Evolutionary conservation across 1,140 invertebrate genomes (phyloP).

Genomic region (Drosophila nannoptera): DNA sequence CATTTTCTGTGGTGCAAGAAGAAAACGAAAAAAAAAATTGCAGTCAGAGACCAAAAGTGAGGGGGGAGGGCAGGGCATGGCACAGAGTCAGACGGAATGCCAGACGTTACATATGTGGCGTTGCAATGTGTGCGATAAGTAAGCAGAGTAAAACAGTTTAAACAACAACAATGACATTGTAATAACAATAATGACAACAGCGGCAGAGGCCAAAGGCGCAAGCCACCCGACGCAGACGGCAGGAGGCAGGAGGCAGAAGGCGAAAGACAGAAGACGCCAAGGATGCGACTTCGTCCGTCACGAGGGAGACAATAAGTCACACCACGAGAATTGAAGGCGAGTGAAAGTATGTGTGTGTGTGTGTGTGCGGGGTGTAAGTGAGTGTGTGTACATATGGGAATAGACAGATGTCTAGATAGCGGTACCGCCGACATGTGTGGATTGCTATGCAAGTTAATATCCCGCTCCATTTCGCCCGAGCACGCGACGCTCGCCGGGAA

Average conservation of each 20-base stretch:
- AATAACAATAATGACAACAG: constrained; percentile 65
- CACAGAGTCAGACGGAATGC: constrained; percentile 19
- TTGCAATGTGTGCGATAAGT: constrained; percentile 53
- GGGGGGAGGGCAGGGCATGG: constrained; percentile 10
- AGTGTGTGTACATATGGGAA: constrained; percentile 15
- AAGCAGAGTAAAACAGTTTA: constrained; percentile 34
- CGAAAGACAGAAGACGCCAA: constrained; percentile 20
- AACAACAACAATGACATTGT: constrained; percentile 45
- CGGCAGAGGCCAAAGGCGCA: constrained; percentile 27
- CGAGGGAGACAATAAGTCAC: constrained; percentile 38
- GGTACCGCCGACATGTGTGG: constrained; percentile 7
- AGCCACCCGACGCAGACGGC: constrained; percentile 23
- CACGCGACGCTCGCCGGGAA: constrained; percentile 1
- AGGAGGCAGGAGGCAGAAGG: constrained; percentile 6
- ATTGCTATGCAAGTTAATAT: constrained; percentile 21
- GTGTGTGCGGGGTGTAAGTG: neutral
- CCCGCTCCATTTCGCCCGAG: constrained; percentile 12
- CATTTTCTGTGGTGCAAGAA: constrained; percentile 30
- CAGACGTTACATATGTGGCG: constrained; percentile 55
- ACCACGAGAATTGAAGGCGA: constrained; percentile 30
- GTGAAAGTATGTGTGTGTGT: constrained; percentile 13
- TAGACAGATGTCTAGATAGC: constrained; percentile 22
- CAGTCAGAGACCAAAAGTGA: constrained; percentile 26
- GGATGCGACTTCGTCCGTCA: constrained; percentile 40
- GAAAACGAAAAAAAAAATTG: constrained; percentile 36